These are phyloP conservation scores for Agrilus cyanescens DNA, from an alignment of 2,888 invertebrate species.

Conservation along the genomic window DNA sequence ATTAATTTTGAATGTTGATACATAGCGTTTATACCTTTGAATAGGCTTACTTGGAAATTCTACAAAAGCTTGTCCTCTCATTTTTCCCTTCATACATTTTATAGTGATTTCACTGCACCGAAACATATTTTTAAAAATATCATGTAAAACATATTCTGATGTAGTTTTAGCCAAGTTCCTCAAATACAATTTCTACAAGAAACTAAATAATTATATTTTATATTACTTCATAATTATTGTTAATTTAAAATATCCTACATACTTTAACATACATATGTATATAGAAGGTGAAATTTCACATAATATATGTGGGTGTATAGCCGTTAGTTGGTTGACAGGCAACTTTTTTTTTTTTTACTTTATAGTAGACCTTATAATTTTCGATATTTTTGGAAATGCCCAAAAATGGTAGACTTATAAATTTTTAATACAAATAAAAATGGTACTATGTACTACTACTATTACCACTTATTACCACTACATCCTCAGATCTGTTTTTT, in stretches of 20 bases:
- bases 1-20: not conserved
- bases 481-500: too few relatives aligned
- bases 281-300: too few relatives aligned
- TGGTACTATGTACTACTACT: too few relatives aligned
- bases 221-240: not conserved
- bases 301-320: too few relatives aligned
- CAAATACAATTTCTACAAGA: conserved; percentile 39
- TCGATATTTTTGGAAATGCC: too few relatives aligned
- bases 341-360: too few relatives aligned
- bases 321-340: too few relatives aligned
- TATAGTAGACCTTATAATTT: too few relatives aligned
- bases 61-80: conserved; percentile 49
- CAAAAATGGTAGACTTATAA: too few relatives aligned
- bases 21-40: not conserved
- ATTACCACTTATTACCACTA: too few relatives aligned
- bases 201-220: conserved; percentile 5
- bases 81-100: conserved; percentile 41
- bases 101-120: conserved; percentile 29
- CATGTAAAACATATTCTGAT: conserved; percentile 36
- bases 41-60: conserved; percentile 37
- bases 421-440: too few relatives aligned
- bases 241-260: not conserved
- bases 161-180: conserved; percentile 44
- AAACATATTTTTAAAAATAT: conserved; percentile 37
- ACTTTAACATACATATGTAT: too few relatives aligned